Evolutionary conservation across 1,140 invertebrate species (phyloP).

Genomic region (Bombus soroeensis): DNA sequence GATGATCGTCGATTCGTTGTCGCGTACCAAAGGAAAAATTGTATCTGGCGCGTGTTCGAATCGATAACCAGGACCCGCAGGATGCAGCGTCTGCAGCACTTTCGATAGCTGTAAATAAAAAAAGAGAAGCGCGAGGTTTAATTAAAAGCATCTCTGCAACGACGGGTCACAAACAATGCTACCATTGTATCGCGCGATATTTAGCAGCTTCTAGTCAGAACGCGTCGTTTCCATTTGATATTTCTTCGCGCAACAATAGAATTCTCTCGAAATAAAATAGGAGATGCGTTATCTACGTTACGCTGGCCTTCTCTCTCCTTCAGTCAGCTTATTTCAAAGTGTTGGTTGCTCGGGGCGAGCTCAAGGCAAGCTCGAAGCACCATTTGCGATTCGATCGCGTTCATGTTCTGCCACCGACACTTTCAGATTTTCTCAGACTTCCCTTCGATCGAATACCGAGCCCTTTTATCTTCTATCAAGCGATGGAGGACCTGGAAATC

Average conservation of each 20-base stretch:
- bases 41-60: conserved; percentile 3
- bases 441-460: conserved; percentile 2
- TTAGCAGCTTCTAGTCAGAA: conserved; percentile 57
- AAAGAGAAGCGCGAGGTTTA: conserved; percentile 66
- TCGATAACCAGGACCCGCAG: conserved; percentile 4
- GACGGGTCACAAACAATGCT: conserved; percentile 69
- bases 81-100: conserved; percentile 2
- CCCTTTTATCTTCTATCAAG: conserved; percentile 32
- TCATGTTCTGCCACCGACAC: not conserved
- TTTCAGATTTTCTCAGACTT: not conserved
- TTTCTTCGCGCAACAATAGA: conserved; percentile 9
- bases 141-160: conserved; percentile 73
- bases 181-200: conserved; percentile 70
- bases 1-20: not conserved
- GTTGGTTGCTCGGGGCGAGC: not conserved
- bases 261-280: conserved; percentile 22
- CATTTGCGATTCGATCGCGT: conserved; percentile 9
- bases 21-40: not conserved
- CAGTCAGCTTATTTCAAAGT: not conserved
- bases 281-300: not conserved
- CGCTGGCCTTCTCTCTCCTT: not conserved
- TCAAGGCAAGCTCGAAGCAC: not conserved
- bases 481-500: not conserved
- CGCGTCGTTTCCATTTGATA: conserved; percentile 18
- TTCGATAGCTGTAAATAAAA: conserved; percentile 47